Evolutionary conservation across 1,140 invertebrate genomes (phyloP).

Genomic region (Aphelenchoides avenae): DNA sequence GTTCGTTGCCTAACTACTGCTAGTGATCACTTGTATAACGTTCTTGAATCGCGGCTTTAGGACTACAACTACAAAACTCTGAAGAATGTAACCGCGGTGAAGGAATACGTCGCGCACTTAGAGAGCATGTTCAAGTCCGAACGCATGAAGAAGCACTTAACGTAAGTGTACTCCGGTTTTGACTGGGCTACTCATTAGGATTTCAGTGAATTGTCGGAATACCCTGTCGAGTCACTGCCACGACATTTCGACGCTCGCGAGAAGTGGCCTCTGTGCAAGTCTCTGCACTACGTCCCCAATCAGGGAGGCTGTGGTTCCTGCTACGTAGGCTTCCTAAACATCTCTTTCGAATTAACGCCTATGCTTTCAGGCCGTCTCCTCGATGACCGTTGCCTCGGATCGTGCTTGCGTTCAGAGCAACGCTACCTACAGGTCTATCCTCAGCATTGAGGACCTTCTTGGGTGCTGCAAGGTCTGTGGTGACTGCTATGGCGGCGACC

Average conservation of each 20-base stretch:
- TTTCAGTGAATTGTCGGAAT: slow-evolving; percentile 32
- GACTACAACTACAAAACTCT: slow-evolving; percentile 41
- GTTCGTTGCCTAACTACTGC: too few relatives aligned
- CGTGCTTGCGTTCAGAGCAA: slow-evolving; percentile 55
- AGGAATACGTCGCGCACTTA: slow-evolving; percentile 39
- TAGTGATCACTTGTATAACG: too few relatives aligned
- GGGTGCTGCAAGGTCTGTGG: slow-evolving; percentile 56
- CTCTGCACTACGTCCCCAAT: slow-evolving; percentile 56
- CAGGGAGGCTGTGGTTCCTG: slow-evolving; percentile 65
- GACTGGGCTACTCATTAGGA: not conserved
- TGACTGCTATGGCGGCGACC: slow-evolving; percentile 58
- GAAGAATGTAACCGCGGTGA: slow-evolving; percentile 40
- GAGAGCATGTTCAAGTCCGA: slow-evolving; percentile 35
- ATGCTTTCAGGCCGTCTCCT: slow-evolving; percentile 47
- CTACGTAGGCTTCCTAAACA: slow-evolving; percentile 59
- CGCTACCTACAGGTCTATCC: slow-evolving; percentile 43
- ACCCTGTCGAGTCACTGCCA: slow-evolving; percentile 30
- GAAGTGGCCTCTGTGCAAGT: slow-evolving; percentile 40
- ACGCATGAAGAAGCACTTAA: slow-evolving; percentile 38
- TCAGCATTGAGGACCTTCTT: slow-evolving; percentile 51
- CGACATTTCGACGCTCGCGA: slow-evolving; percentile 40
- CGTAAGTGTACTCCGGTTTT: slow-evolving; percentile 17
- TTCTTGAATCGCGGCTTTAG: too few relatives aligned
- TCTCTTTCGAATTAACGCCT: slow-evolving; percentile 5
- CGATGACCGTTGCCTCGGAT: slow-evolving; percentile 55